These are phyloP conservation scores for Aegithalos caudatus DNA, from an alignment of 2,113 vertebrate genomes.

Conservation along the genomic window DNA sequence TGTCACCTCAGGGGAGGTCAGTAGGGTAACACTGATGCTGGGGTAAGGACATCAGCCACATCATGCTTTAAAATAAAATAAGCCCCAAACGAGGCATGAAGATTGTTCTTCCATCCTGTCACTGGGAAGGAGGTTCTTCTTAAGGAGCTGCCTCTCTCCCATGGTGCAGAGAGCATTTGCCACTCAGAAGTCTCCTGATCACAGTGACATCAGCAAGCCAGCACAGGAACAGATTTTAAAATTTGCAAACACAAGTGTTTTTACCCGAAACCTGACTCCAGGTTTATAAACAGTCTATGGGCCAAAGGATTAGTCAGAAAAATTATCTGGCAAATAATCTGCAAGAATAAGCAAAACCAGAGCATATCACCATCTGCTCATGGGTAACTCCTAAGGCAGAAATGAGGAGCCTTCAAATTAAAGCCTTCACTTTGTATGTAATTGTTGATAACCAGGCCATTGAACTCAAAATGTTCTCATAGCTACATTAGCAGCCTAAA, in stretches of 20 bases:
- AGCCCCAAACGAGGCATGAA: accelerated
- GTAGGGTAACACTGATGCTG: background rate
- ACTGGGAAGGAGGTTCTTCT: background rate
- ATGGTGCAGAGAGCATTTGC: background rate
- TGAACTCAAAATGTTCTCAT: background rate
- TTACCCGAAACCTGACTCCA: slow-evolving; percentile 16
- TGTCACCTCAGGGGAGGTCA: background rate
- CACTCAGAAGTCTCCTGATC: background rate
- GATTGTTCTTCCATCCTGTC: background rate
- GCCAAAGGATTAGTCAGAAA: slow-evolving; percentile 50
- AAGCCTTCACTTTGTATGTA: background rate
- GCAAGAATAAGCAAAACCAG: slow-evolving; percentile 36
- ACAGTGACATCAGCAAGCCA: background rate
- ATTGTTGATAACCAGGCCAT: background rate
- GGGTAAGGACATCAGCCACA: background rate
- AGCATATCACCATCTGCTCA: slow-evolving; percentile 36
- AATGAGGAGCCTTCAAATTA: background rate
- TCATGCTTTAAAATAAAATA: background rate
- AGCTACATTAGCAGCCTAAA: background rate
- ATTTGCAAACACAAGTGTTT: slow-evolving; percentile 43
- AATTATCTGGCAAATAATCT: slow-evolving; percentile 53
- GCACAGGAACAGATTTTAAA: background rate
- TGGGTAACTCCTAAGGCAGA: background rate
- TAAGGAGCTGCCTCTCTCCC: background rate
- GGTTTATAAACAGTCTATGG: slow-evolving; percentile 15